A percentile compares a stretch with the other conserved stretches of the same genome.
phyloP scores from a whole-genome alignment of 2,113 vertebrate genomes.

The Alexandromys fortis region DNA sequence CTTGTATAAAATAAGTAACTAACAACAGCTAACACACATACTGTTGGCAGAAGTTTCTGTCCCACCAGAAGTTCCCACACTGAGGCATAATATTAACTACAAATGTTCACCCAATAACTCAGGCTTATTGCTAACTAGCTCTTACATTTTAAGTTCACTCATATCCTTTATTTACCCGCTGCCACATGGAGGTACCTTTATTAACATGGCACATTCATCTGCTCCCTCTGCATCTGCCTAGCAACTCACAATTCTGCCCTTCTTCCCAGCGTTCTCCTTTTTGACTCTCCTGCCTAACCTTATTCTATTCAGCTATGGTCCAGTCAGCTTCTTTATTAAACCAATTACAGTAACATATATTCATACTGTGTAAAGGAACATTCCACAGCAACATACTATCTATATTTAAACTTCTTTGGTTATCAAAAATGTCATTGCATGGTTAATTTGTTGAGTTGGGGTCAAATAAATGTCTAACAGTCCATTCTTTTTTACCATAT shows the following conservation, averaged over 20 bases:
- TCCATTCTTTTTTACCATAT: background rate
- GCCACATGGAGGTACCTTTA: background rate
- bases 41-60: background rate
- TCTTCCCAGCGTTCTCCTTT: background rate
- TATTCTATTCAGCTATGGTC: no score
- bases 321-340: no score
- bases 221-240: background rate
- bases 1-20: background rate
- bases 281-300: no score
- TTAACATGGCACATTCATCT: background rate
- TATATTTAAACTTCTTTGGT: background rate
- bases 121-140: background rate
- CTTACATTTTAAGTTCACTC: background rate
- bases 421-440: background rate
- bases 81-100: background rate
- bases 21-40: background rate
- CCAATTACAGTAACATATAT: no score
- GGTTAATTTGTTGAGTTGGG: background rate
- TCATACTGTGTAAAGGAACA: no score
- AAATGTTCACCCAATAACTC: background rate
- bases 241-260: background rate
- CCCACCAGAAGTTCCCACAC: background rate
- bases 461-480: background rate
- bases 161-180: background rate
- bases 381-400: no score